These are phyloP conservation scores for Eciton burchellii DNA, from an alignment of 1,140 invertebrate genomes.

Conservation along the genomic window DNA sequence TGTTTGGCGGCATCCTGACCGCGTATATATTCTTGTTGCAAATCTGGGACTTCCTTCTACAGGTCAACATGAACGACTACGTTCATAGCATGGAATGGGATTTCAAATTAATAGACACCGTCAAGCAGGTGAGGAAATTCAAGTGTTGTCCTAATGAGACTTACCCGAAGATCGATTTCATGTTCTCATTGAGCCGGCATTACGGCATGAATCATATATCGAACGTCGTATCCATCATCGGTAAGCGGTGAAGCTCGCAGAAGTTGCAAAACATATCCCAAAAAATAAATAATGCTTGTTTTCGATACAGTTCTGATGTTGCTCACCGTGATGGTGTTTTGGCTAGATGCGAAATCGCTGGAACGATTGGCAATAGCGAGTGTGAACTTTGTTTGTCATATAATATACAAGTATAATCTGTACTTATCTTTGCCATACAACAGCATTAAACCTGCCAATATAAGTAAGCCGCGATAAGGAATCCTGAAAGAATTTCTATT, in stretches of 20 bases:
- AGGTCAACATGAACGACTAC: no score
- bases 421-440: constrained; percentile 82
- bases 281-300: background rate
- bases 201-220: no score
- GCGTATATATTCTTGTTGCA: no score
- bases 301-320: constrained; percentile 83
- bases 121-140: no score
- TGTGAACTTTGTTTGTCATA: constrained; percentile 84
- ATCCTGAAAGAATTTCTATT: background rate
- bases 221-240: no score
- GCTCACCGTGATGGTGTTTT: constrained; percentile 84
- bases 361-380: constrained; percentile 83
- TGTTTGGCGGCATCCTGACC: no score
- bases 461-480: constrained; percentile 73
- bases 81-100: no score
- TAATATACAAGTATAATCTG: constrained; percentile 83
- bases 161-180: no score
- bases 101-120: no score
- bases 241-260: background rate
- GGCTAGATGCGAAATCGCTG: constrained; percentile 81
- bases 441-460: constrained; percentile 78
- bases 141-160: no score
- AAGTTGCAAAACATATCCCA: background rate
- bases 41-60: no score
- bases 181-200: no score